Conservation (phyloP, 2,113 vertebrate species). For the Euleptes europaea region DNA sequence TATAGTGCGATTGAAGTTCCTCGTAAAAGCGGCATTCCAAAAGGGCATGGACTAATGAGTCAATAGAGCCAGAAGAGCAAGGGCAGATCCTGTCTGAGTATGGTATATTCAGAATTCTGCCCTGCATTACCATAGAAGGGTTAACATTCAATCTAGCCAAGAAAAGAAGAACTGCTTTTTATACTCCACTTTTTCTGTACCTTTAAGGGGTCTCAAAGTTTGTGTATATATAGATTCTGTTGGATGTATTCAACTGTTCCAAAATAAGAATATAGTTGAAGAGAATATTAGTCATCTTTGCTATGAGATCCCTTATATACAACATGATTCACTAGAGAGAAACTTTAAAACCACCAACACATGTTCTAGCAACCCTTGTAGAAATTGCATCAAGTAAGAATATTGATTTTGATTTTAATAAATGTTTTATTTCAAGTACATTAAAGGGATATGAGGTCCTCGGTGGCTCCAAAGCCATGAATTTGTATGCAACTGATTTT, state of each 20-base stretch:
- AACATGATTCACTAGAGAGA: not conserved
- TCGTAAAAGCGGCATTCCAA: no score
- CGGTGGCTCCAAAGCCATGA: not conserved
- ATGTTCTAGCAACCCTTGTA: not conserved
- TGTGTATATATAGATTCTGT: not conserved
- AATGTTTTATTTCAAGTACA: not conserved
- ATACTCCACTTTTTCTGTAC: no score
- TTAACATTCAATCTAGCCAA: no score
- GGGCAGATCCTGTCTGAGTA: no score
- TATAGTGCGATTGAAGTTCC: no score
- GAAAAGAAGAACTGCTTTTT: no score
- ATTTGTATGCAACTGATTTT: not conserved
- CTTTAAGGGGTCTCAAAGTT: no score
- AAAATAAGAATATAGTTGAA: not conserved
- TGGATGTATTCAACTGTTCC: not conserved
- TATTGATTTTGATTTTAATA: constrained; percentile 5
- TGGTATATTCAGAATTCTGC: no score
- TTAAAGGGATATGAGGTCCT: not conserved
- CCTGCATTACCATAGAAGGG: no score
- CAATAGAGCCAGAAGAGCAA: no score
- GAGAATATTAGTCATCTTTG: not conserved
- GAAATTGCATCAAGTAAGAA: constrained; percentile 1
- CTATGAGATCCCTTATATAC: not conserved
- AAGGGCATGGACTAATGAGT: no score
- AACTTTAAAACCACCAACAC: not conserved